phyloP scores from a whole-genome alignment of 2,113 vertebrate genomes.

The Engystomops pustulosus region DNA sequence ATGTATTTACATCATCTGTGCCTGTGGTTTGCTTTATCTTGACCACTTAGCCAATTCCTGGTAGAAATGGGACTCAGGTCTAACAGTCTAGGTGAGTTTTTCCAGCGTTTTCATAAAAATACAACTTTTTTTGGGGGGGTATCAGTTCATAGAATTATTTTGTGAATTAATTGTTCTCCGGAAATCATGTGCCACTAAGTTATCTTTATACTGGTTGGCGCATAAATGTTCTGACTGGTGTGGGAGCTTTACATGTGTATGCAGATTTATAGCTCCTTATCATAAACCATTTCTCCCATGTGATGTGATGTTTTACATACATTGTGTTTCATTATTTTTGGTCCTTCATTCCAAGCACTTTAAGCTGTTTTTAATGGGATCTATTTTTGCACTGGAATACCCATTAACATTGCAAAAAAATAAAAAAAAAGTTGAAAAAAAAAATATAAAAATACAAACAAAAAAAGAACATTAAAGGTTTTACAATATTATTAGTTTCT shows the following conservation, averaged over 20 bases:
- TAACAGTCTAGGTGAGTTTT: neutral
- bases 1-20: neutral
- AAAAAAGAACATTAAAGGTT: slow-evolving; percentile 62
- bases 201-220: neutral
- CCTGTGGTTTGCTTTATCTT: neutral
- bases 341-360: slow-evolving; percentile 88
- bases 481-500: slow-evolving; percentile 74
- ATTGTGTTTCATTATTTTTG: slow-evolving; percentile 69
- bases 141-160: neutral
- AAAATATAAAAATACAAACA: too few species aligned
- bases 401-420: slow-evolving; percentile 76
- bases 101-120: neutral
- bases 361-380: slow-evolving; percentile 83
- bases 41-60: neutral
- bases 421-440: neutral
- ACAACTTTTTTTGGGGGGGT: neutral
- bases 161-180: slow-evolving; percentile 4
- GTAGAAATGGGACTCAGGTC: neutral
- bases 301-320: slow-evolving; percentile 64
- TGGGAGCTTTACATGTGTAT: slow-evolving; percentile 57
- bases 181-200: slow-evolving; percentile 34
- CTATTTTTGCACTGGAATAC: slow-evolving; percentile 90
- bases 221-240: neutral
- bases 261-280: slow-evolving; percentile 65
- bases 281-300: slow-evolving; percentile 62